Percentiles rank a stretch among this genome's conserved stretches.
Evolutionary conservation across 2,888 invertebrate species (phyloP).

Genomic region (Exocentrus adspersus): DNA sequence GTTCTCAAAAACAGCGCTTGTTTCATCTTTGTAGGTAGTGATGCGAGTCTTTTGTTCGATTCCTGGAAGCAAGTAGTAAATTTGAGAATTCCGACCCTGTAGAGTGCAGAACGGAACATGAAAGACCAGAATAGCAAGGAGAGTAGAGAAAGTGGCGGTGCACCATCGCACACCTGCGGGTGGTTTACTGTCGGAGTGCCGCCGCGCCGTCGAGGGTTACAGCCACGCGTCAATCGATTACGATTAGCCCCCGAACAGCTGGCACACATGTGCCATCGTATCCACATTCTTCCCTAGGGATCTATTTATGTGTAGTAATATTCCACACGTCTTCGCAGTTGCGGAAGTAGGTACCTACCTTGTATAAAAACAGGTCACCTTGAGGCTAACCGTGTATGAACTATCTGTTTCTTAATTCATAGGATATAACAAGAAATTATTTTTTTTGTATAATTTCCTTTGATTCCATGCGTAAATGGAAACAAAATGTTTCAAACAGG

Average conservation of each 20-base stretch:
- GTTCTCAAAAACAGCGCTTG: constrained; percentile 15
- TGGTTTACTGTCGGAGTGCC: constrained; percentile 46
- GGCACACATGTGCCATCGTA: constrained; percentile 25
- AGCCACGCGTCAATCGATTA: constrained; percentile 59
- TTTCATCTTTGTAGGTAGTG: constrained; percentile 3
- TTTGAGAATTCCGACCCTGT: constrained; percentile 25
- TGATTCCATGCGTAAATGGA: too few species aligned
- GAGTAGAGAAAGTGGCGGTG: constrained; percentile 28
- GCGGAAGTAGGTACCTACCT: not conserved
- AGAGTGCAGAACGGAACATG: constrained; percentile 19
- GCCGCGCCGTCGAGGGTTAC: constrained; percentile 27
- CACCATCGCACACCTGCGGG: constrained; percentile 53
- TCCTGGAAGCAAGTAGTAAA: constrained; percentile 25
- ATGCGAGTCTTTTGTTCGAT: constrained; percentile 14
- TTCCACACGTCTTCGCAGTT: not conserved
- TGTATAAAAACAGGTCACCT: too few species aligned
- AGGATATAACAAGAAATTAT: too few species aligned
- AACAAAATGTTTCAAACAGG: too few species aligned
- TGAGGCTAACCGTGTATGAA: too few species aligned
- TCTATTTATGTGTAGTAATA: constrained; percentile 2
- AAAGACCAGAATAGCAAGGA: constrained; percentile 20
- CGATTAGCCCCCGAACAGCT: constrained; percentile 39
- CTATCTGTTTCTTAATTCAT: too few species aligned
- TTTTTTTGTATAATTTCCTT: too few species aligned
- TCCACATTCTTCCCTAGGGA: constrained; percentile 8